Evolutionary conservation across 2,113 vertebrate genomes (phyloP).

Genomic region (Cynocephalus volans): DNA sequence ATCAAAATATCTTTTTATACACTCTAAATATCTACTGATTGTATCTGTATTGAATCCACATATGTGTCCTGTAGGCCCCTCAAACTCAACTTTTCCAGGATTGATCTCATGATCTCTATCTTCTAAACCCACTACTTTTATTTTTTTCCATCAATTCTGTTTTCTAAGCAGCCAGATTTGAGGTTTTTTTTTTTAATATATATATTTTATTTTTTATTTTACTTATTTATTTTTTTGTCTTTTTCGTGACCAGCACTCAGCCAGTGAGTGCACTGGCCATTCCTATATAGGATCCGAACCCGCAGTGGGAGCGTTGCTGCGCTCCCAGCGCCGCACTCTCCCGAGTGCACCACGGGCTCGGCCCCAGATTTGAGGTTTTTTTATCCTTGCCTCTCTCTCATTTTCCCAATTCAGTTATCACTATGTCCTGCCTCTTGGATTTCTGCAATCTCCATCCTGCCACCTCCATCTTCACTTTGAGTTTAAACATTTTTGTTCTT

Average conservation of each 20-base stretch:
- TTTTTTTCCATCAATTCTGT: background rate
- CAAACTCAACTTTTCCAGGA: conserved; percentile 11
- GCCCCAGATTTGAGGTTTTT: background rate
- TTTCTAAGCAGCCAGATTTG: background rate
- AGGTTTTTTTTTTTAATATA: background rate
- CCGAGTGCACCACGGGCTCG: too few species aligned
- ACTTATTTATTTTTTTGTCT: too few species aligned
- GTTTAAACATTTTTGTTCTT: background rate
- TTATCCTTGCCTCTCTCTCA: background rate
- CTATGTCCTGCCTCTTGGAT: background rate
- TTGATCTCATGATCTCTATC: background rate
- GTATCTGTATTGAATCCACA: background rate
- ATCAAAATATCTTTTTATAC: background rate
- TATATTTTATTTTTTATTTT: too few species aligned
- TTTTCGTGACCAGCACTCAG: too few species aligned
- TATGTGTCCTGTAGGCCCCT: background rate
- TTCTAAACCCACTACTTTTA: background rate
- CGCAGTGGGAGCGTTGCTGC: too few species aligned
- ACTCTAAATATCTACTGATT: background rate
- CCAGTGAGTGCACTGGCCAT: too few species aligned
- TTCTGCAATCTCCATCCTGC: background rate
- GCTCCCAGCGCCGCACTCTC: too few species aligned
- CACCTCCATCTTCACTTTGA: background rate
- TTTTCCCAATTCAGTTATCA: background rate
- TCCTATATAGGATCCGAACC: too few species aligned